These are phyloP conservation scores for Halcyon senegalensis DNA, from an alignment of 2,113 vertebrate species.

Conservation along the genomic window DNA sequence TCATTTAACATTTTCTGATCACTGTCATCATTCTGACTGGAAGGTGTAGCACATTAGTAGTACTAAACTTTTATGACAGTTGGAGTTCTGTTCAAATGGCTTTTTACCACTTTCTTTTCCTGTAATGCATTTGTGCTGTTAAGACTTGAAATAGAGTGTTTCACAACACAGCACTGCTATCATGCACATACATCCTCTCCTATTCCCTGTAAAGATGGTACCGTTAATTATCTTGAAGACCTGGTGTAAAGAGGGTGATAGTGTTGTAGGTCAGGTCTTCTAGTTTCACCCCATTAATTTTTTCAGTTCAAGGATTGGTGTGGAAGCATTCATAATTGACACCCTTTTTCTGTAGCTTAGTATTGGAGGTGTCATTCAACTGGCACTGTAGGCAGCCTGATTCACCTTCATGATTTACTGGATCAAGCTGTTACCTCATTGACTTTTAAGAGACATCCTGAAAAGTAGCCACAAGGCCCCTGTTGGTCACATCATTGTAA, in stretches of 20 bases:
- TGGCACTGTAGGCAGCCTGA: background rate
- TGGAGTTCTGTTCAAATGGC: background rate
- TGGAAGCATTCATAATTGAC: background rate
- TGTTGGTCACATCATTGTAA: background rate
- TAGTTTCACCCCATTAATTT: background rate
- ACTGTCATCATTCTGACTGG: background rate
- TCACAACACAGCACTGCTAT: background rate
- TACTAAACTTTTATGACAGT: background rate
- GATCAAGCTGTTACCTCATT: background rate
- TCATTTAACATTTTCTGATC: background rate
- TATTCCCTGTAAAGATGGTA: background rate
- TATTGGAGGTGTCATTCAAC: background rate
- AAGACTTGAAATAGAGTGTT: background rate
- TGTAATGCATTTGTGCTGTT: background rate
- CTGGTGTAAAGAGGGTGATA: background rate
- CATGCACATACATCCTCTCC: accelerated
- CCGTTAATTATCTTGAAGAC: background rate
- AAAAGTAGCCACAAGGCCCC: background rate
- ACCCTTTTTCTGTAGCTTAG: background rate
- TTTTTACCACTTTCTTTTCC: background rate
- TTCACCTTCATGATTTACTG: background rate
- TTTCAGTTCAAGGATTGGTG: background rate
- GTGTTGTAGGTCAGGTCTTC: background rate
- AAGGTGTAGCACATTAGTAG: background rate
- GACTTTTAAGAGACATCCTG: background rate